Conservation (phyloP, 2,888 invertebrate genomes). For the Stenolophus ochropezus region DNA sequence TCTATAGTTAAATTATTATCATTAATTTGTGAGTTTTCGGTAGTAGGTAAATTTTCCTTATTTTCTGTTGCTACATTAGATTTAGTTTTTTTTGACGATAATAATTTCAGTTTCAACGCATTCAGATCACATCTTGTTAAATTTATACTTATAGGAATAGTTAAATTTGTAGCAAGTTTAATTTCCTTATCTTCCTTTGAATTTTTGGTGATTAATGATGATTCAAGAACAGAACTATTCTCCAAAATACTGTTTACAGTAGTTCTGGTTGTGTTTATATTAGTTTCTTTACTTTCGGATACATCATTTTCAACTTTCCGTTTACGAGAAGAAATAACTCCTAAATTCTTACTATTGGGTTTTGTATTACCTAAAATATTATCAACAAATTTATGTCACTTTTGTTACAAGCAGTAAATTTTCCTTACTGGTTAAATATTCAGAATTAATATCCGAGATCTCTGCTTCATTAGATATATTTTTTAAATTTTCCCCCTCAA, state of each 20-base stretch:
- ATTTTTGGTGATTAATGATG: neutral
- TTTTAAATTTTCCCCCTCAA: slow-evolving; percentile 9
- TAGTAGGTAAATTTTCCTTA: slow-evolving; percentile 10
- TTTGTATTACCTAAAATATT: neutral
- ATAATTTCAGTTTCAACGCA: slow-evolving; percentile 19
- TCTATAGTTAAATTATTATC: neutral
- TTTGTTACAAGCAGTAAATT: too few relatives aligned
- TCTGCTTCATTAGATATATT: neutral
- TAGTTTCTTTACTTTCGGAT: neutral
- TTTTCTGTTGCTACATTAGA: neutral
- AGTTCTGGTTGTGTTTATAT: neutral
- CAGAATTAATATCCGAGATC: neutral
- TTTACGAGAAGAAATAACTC: neutral
- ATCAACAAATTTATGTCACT: too few relatives aligned
- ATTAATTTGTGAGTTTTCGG: neutral
- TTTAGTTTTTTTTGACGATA: neutral
- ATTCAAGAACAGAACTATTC: neutral
- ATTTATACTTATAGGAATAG: slow-evolving; percentile 32
- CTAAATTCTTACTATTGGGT: neutral
- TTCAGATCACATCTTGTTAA: slow-evolving; percentile 34
- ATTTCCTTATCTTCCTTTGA: neutral
- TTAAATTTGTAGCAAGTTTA: slow-evolving; percentile 1
- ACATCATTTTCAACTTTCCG: neutral
- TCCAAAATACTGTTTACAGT: neutral
- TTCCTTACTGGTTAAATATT: too few relatives aligned